Conservation (phyloP, 2,797 vertebrate species). For the Pterois miles region DNA sequence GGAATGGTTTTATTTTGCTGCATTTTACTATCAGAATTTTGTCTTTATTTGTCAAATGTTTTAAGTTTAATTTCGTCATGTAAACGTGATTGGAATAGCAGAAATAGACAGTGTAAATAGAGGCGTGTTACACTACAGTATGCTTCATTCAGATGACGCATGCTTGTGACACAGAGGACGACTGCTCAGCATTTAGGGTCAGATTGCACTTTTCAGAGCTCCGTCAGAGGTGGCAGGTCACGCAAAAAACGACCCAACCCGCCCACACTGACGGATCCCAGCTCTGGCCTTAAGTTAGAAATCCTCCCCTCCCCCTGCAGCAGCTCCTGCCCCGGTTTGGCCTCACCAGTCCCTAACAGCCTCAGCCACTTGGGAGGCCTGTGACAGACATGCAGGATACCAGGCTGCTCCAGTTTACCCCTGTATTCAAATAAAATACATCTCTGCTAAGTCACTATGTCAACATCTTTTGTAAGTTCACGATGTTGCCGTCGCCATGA, state of each 20-base stretch:
- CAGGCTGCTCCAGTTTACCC: constrained; percentile 56
- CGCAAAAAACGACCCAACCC: constrained; percentile 66
- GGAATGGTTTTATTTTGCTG: not conserved
- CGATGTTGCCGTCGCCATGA: constrained; percentile 2
- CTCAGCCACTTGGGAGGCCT: constrained; percentile 76
- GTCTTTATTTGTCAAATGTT: not conserved
- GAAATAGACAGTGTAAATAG: not conserved
- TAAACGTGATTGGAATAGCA: not conserved
- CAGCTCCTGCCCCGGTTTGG: constrained; percentile 60
- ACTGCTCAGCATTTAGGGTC: constrained; percentile 74
- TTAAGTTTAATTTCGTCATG: not conserved
- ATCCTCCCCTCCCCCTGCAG: constrained; percentile 46
- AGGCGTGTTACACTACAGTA: not conserved
- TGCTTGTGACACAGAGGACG: constrained; percentile 65
- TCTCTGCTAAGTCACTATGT: constrained; percentile 43
- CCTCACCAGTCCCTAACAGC: constrained; percentile 70
- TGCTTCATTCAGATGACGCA: constrained; percentile 45
- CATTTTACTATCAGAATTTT: not conserved
- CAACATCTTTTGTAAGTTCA: constrained; percentile 44
- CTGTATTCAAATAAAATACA: constrained; percentile 53
- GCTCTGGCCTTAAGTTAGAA: constrained; percentile 61
- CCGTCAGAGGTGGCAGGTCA: constrained; percentile 79
- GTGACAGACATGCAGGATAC: constrained; percentile 66
- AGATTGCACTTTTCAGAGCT: constrained; percentile 76
- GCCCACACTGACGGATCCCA: constrained; percentile 74